These are phyloP conservation scores for Drosophila bipectinata DNA, from an alignment of 1,140 invertebrate species.

Conservation along the genomic window DNA sequence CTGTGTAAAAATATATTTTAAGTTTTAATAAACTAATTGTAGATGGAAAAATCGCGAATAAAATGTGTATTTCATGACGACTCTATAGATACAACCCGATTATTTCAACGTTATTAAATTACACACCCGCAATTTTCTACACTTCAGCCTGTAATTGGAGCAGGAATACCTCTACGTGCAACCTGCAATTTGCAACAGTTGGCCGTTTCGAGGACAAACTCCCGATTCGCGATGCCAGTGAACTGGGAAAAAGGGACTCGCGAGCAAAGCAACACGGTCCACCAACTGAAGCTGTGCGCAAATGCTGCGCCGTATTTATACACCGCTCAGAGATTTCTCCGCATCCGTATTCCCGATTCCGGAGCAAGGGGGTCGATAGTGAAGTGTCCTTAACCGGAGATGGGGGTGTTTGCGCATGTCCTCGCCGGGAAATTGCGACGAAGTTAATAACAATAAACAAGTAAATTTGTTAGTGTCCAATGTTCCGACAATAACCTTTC, in stretches of 20 bases:
- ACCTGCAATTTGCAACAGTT: slow-evolving; percentile 38
- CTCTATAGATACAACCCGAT: neutral
- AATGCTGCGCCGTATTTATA: slow-evolving; percentile 65
- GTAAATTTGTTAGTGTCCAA: slow-evolving; percentile 9
- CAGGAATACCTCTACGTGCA: slow-evolving; percentile 3
- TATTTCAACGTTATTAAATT: slow-evolving; percentile 9
- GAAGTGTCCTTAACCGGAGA: slow-evolving; percentile 7
- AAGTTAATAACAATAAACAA: slow-evolving; percentile 55
- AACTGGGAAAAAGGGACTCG: slow-evolving; percentile 48
- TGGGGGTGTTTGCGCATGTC: slow-evolving; percentile 74
- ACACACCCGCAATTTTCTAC: slow-evolving; percentile 24
- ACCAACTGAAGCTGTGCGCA: slow-evolving; percentile 71
- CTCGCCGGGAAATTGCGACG: slow-evolving; percentile 42
- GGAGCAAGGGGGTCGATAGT: slow-evolving; percentile 10
- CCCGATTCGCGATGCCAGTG: slow-evolving; percentile 22
- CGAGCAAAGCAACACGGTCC: slow-evolving; percentile 65
- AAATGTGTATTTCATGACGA: neutral
- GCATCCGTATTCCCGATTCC: slow-evolving; percentile 7
- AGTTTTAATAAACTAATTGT: neutral
- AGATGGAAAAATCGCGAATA: neutral
- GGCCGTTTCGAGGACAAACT: slow-evolving; percentile 12
- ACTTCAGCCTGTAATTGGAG: slow-evolving; percentile 20
- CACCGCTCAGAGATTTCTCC: slow-evolving; percentile 30
- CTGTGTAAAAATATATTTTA: neutral
- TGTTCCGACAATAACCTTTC: slow-evolving; percentile 5